phyloP scores from a whole-genome alignment of 1,140 invertebrate genomes.

The Eupeodes corollae region DNA sequence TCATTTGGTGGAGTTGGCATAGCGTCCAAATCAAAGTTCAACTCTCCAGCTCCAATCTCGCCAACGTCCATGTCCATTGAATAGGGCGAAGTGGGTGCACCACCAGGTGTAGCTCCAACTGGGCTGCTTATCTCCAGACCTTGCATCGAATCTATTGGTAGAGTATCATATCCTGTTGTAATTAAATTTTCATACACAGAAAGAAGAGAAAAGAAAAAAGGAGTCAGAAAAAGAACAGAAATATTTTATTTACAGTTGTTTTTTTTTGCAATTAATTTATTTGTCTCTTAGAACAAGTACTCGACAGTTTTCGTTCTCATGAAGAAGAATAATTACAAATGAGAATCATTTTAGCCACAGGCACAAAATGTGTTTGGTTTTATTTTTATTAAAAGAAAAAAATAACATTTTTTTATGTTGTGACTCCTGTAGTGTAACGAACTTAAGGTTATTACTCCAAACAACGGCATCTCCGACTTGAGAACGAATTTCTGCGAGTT shows the following conservation, averaged over 20 bases:
- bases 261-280: too few relatives aligned
- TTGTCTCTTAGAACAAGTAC: too few relatives aligned
- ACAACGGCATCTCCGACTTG: too few relatives aligned
- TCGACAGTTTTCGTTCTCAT: too few relatives aligned
- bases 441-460: too few relatives aligned
- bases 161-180: constrained; percentile 78
- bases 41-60: constrained; percentile 56
- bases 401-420: too few relatives aligned
- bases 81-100: constrained; percentile 43
- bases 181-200: background rate
- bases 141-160: constrained; percentile 94
- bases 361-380: too few relatives aligned
- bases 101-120: constrained; percentile 52
- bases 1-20: constrained; percentile 78
- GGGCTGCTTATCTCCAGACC: constrained; percentile 76
- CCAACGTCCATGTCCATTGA: constrained; percentile 80
- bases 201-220: constrained; percentile 1
- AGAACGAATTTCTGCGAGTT: too few relatives aligned
- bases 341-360: too few relatives aligned
- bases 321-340: too few relatives aligned
- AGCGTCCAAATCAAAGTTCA: constrained; percentile 75
- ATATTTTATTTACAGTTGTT: background rate
- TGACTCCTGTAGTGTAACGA: too few relatives aligned
- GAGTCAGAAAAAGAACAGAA: background rate
- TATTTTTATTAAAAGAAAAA: too few relatives aligned